Percentiles rank a stretch among this genome's conserved stretches.
Evolutionary conservation across 1,140 invertebrate species (phyloP).

Genomic region (Pogonomyrmex californicus): DNA sequence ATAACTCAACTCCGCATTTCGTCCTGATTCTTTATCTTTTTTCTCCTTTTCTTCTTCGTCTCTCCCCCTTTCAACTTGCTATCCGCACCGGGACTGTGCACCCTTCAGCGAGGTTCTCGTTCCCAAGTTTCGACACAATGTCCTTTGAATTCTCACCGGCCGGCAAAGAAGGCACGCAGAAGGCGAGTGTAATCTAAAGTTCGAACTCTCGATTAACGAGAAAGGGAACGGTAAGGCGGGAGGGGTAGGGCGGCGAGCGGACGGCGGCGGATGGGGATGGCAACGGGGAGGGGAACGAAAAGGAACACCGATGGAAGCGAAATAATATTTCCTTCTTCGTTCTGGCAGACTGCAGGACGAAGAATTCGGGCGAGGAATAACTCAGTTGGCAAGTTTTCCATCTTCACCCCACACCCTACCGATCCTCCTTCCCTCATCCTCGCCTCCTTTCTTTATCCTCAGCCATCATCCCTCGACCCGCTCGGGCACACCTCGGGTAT

Average conservation of each 20-base stretch:
- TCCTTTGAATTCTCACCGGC: constrained; percentile 70
- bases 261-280: constrained; percentile 21
- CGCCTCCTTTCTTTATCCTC: background rate
- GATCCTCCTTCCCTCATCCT: background rate
- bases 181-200: constrained; percentile 75
- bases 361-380: constrained; percentile 72
- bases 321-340: constrained; percentile 73
- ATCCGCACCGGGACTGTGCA: background rate
- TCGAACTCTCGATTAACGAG: constrained; percentile 77
- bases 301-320: constrained; percentile 45
- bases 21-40: constrained; percentile 30
- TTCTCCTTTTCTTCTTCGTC: background rate
- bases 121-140: constrained; percentile 75
- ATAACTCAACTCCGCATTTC: constrained; percentile 62
- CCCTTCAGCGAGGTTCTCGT: constrained; percentile 55
- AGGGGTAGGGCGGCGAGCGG: background rate
- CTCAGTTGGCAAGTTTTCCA: constrained; percentile 61
- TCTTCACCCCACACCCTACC: constrained; percentile 11
- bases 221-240: constrained; percentile 20
- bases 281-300: background rate
- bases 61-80: constrained; percentile 1
- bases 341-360: constrained; percentile 47
- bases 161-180: constrained; percentile 61
- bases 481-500: constrained; percentile 12
- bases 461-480: background rate